Conservation (phyloP, 2,113 vertebrate genomes). For the Tenebrosternarchus preto region DNA sequence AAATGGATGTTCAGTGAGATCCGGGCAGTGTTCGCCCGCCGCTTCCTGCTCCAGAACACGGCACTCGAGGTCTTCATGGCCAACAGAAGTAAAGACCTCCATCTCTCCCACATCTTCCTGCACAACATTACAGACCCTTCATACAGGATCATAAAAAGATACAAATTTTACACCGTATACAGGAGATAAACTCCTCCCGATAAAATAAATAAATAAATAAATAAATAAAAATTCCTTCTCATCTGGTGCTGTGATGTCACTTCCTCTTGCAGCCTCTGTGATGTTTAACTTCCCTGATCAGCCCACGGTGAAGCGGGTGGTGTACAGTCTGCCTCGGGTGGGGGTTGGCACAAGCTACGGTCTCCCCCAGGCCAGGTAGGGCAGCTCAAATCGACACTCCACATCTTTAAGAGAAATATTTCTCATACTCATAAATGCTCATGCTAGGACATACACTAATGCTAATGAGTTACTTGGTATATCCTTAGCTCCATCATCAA, state of each 20-base stretch:
- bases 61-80: constrained; percentile 98
- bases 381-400: background rate
- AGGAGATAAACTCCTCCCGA: no score
- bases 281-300: constrained; percentile 99
- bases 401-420: background rate
- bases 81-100: constrained; percentile 86
- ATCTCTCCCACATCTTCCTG: background rate
- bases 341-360: constrained; percentile 99
- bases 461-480: no score
- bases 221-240: no score
- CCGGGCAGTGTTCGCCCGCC: constrained; percentile 93
- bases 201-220: no score
- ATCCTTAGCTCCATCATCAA: no score
- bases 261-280: constrained; percentile 84
- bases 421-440: no score
- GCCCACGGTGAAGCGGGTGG: constrained; percentile 94
- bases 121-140: background rate
- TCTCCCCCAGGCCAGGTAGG: constrained; percentile 95
- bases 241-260: constrained; percentile 34
- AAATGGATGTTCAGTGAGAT: constrained; percentile 99
- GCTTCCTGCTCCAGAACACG: constrained; percentile 92
- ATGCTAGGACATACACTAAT: no score
- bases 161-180: no score
- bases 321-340: constrained; percentile 94
- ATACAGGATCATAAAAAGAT: no score